Base-by-base conservation (phyloP, 30 jellyfish, hydroid and myxozoan species). In the Catostylus mosaicus region DNA sequence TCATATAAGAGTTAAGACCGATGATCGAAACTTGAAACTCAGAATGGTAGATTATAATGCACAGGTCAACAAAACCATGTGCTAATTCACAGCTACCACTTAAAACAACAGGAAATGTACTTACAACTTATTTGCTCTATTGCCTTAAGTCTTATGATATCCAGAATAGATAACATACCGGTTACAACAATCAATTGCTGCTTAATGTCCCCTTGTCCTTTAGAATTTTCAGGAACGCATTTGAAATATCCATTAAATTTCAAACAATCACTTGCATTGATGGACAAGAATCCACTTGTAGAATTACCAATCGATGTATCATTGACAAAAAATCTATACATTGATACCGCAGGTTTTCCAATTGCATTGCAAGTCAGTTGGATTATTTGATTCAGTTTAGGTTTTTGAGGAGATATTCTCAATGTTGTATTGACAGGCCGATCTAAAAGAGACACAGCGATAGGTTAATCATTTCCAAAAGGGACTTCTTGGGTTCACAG, bases 341-440 rank as follows among this genome's bases (percentile, higher is more conserved):
- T 73, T 3, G 61, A n/a, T 5, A 73, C 85, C 5, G 50, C 36
- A 11, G 85, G 85, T 30, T 29, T 31, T 18, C 85, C 85, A 18
- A 30, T 34, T 7, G 85, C 85, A 22, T 0, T 43, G 59, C 85
- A 73, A 12, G 30, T 73, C 34, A 73, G 72, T 11, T 24, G 3
- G 60, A 73, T 26, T 32, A 0, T 50, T 29, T 30, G 40, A 54
- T 73, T 48, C 59, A 51, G 56, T 31, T 47, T 32, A 8, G 32
- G 73, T n/a, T 0, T 8, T 46, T 57, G 24, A 14, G 73, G 85
- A 1, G 45, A 22, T 23, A 51, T 59, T 8, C 60, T n/a, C n/a
- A 73, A 73, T 54, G 73, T 0, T 14, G 85, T 73, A 34, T 73
- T 73, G 10, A 31, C 51, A 1, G 85, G 85, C 9, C 30, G 73